Conservation (phyloP, 2,797 vertebrate genomes). For the Rhabdomys pumilio region DNA sequence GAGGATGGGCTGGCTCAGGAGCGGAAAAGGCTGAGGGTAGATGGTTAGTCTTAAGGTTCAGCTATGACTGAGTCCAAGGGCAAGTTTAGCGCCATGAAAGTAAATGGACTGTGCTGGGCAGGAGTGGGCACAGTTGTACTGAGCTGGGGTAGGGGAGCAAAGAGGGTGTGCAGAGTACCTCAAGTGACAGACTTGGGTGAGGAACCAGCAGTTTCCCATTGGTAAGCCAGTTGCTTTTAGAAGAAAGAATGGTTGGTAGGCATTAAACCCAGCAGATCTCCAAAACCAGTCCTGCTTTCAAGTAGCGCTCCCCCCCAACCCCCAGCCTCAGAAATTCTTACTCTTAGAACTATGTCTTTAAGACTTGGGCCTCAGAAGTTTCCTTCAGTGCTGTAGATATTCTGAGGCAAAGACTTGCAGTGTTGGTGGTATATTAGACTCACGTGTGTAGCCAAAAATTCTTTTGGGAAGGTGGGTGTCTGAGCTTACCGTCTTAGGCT, state of each 20-base stretch:
- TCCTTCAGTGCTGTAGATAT: neutral
- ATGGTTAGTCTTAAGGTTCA: neutral
- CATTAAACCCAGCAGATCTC: neutral
- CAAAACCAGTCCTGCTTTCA: neutral
- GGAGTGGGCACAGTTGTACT: neutral
- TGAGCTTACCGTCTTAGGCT: no score
- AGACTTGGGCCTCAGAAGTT: conserved; percentile 19
- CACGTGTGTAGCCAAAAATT: neutral
- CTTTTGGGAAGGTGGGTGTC: neutral
- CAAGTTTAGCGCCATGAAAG: neutral
- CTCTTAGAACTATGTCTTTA: neutral
- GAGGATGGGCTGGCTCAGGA: neutral
- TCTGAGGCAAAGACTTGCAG: neutral
- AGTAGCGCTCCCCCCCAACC: neutral
- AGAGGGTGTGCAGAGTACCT: neutral
- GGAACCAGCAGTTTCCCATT: neutral
- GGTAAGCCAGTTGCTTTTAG: neutral
- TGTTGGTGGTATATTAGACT: neutral
- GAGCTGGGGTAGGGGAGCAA: neutral
- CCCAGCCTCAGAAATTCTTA: neutral
- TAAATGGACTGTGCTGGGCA: neutral
- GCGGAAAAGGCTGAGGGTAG: neutral
- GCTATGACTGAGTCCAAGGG: neutral
- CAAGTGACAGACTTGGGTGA: neutral
- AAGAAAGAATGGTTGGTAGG: neutral